Percentiles rank a stretch among this genome's conserved stretches.
phyloP scores from a whole-genome alignment of 1,140 invertebrate species.

The Temnothorax curvispinosus region DNA sequence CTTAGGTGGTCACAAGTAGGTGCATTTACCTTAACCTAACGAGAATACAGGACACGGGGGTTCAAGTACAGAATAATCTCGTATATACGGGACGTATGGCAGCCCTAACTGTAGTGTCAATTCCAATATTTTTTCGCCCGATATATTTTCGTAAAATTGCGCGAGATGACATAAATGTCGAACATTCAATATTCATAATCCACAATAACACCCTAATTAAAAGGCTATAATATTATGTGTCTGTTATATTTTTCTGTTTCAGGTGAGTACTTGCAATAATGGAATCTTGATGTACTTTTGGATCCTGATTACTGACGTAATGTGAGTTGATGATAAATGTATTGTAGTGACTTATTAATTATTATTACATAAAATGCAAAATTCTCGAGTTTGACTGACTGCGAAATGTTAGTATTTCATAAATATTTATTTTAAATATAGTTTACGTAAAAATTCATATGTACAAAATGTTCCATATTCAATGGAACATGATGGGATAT shows the following conservation, averaged over 20 bases:
- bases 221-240: not conserved
- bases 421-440: constrained; percentile 2
- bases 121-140: not conserved
- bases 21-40: too few species aligned
- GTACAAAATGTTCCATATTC: not conserved
- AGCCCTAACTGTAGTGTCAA: not conserved
- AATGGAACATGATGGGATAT: not conserved
- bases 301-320: not conserved
- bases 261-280: constrained; percentile 24
- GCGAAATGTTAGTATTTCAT: not conserved
- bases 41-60: too few species aligned
- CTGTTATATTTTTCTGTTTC: constrained; percentile 31
- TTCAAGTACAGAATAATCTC: too few species aligned
- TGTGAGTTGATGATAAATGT: constrained; percentile 16
- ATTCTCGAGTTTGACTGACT: not conserved
- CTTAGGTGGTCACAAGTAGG: too few species aligned
- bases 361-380: not conserved
- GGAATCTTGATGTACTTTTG: not conserved
- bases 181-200: not conserved
- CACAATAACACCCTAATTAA: not conserved
- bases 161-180: not conserved
- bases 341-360: not conserved
- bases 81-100: too few species aligned
- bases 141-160: not conserved
- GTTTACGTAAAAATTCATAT: not conserved